Percentiles rank a stretch among this genome's conserved stretches.
phyloP scores from a whole-genome alignment of 2,888 invertebrate species.

The Argyresthia albistria region DNA sequence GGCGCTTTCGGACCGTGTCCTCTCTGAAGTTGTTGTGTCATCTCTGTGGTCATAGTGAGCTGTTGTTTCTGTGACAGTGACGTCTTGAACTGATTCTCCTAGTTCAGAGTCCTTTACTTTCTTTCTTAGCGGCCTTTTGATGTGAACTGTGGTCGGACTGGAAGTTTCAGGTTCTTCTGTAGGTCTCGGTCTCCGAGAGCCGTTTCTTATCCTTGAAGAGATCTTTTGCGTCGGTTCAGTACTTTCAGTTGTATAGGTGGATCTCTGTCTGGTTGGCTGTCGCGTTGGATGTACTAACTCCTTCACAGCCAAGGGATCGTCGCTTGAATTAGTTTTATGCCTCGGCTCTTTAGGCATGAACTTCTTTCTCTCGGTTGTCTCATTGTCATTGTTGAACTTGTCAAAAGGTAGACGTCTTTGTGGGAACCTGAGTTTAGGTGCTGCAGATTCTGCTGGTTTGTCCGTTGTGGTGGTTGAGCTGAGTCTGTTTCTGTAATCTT shows the following conservation, averaged over 20 bases:
- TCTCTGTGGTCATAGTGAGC: conserved; percentile 30
- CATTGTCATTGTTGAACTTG: conserved; percentile 32
- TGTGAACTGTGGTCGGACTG: conserved; percentile 32
- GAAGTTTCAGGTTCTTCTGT: conserved; percentile 49
- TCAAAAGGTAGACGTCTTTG: conserved; percentile 59
- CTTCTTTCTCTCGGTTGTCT: conserved; percentile 64
- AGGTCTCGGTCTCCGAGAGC: conserved; percentile 41
- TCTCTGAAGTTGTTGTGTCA: conserved; percentile 48
- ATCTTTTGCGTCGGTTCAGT: conserved; percentile 48
- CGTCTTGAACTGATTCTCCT: conserved; percentile 52
- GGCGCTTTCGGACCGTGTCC: conserved; percentile 61
- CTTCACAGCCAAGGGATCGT: conserved; percentile 40
- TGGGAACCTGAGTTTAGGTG: conserved; percentile 58
- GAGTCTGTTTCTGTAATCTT: conserved; percentile 80
- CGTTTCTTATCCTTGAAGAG: conserved; percentile 53
- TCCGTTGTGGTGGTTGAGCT: conserved; percentile 69
- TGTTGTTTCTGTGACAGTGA: conserved; percentile 45
- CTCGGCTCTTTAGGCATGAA: conserved; percentile 66
- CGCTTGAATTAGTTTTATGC: conserved; percentile 37
- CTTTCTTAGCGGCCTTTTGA: conserved; percentile 46
- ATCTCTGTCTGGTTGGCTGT: conserved; percentile 39
- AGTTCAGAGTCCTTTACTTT: conserved; percentile 49
- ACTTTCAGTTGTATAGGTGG: conserved; percentile 27
- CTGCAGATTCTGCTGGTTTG: conserved; percentile 23
- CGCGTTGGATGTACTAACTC: conserved; percentile 30